Evolutionary conservation across 2,113 vertebrate genomes (phyloP), one percentile per base, ranked within the genome.

Genomic region (Cyanoramphus novaezelandiae): DNA sequence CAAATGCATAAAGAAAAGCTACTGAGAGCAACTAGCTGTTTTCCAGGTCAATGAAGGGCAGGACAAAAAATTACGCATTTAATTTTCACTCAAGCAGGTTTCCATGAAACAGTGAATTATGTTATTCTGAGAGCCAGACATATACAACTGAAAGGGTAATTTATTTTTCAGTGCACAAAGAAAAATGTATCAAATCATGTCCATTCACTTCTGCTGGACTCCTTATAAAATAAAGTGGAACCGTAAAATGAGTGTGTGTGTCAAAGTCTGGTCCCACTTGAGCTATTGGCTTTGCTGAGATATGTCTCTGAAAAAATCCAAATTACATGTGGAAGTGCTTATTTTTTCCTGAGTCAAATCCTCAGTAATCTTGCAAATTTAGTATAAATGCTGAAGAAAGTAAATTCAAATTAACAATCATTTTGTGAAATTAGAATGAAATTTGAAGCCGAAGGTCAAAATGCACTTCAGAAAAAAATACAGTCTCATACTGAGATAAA

Each of bases 391-490:
- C 3, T 64, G 28, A 89, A 75, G n/a, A 87, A 71, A 37, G 27
- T 86, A 86, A 87, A 79, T 71, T 74, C 6, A 79, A 88, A 90
- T 65, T 62, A 85, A 41, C 29, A 95, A 71, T 53, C 10, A 69
- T 86, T 93, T 85, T 69, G 20, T 69, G 59, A 85, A 88, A 90
- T 88, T n/a, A 77, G 74, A 91, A 76, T 33, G n/a, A 6, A 72
- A 47, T 74, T 90, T 91, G 41, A 88, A 91, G 28, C 10, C 62
- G n/a, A 78, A 84, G 10, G 70, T 94, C 37, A 95, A 94, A 91
- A 77, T 50, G 53, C 21, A 67, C 46, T 77, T 91, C 59, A 94
- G 46, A 82, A 95, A 89, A 94, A 87, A 93, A 95, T 70, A 35
- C 33, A 77, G n/a, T 53, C 19, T 95, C 23, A 91, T 80, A 72